Percentiles rank a stretch among this genome's conserved stretches.
Conservation (phyloP, 2,888 invertebrate species). For the Anthoptus insignis region DNA sequence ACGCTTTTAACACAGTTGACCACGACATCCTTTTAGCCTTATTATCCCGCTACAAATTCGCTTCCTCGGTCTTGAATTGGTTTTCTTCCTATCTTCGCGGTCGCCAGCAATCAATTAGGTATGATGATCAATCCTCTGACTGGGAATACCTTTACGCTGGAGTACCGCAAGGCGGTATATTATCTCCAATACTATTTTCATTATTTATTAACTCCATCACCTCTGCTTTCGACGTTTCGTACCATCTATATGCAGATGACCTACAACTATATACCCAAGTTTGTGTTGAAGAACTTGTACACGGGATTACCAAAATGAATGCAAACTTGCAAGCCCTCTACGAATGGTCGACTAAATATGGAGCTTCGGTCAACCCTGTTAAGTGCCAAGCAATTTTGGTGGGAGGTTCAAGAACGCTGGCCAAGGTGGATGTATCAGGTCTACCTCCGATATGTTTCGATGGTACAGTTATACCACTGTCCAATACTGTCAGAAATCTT, state of each 20-base stretch:
- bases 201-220: constrained; percentile 5
- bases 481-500: background rate
- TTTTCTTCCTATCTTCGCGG: background rate
- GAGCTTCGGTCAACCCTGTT: background rate
- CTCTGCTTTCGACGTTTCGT: background rate
- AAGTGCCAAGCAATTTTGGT: background rate
- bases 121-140: background rate
- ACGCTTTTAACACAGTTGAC: too few relatives aligned
- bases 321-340: background rate
- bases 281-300: background rate
- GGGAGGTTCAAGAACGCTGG: background rate
- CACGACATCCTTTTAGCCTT: too few relatives aligned
- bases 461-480: background rate
- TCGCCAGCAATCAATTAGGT: background rate
- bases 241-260: background rate
- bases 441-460: background rate
- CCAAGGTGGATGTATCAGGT: background rate
- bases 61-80: too few relatives aligned
- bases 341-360: background rate
- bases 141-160: constrained; percentile 2
- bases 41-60: too few relatives aligned
- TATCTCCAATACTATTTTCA: constrained; percentile 14
- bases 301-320: background rate
- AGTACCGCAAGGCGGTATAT: constrained; percentile 20
- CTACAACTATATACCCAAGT: too few relatives aligned